These are phyloP conservation scores for Staurois parvus DNA, from an alignment of 2,797 vertebrate genomes.

Conservation along the genomic window DNA sequence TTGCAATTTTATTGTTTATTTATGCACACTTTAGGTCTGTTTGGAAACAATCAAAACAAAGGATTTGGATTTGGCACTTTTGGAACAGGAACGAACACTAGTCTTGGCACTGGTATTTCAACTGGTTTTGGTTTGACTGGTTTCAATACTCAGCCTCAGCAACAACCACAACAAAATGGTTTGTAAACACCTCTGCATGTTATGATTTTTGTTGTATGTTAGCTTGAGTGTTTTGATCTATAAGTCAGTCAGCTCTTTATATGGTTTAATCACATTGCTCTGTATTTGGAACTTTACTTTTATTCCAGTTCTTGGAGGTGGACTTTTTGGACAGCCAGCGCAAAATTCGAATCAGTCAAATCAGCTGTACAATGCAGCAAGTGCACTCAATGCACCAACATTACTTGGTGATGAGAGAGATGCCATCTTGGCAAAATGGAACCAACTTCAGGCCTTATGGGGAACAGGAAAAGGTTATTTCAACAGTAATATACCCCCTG, in stretches of 20 bases:
- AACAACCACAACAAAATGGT: conserved; percentile 81
- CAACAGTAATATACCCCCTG: conserved; percentile 88
- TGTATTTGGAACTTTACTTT: neutral
- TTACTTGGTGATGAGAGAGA: conserved; percentile 95
- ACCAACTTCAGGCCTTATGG: conserved; percentile 98
- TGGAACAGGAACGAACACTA: conserved; percentile 80
- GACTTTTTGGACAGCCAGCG: conserved; percentile 86
- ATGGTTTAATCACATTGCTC: neutral
- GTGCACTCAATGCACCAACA: conserved; percentile 91
- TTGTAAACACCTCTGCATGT: conserved; percentile 62
- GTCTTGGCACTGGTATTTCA: conserved; percentile 87
- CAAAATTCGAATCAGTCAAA: conserved; percentile 86
- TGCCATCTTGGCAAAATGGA: conserved; percentile 96
- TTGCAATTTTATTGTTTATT: neutral
- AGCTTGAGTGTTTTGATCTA: neutral
- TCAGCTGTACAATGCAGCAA: conserved; percentile 94
- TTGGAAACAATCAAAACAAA: conserved; percentile 93
- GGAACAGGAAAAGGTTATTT: conserved; percentile 96
- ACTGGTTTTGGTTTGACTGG: conserved; percentile 87
- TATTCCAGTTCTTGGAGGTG: conserved; percentile 79
- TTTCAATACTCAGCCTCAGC: conserved; percentile 89
- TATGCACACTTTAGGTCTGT: conserved; percentile 75
- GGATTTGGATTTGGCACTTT: conserved; percentile 93
- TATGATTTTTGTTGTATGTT: neutral
- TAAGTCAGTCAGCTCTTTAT: neutral